phyloP scores from a whole-genome alignment of 1,140 invertebrate genomes.

The Tetragonula clypearis region DNA sequence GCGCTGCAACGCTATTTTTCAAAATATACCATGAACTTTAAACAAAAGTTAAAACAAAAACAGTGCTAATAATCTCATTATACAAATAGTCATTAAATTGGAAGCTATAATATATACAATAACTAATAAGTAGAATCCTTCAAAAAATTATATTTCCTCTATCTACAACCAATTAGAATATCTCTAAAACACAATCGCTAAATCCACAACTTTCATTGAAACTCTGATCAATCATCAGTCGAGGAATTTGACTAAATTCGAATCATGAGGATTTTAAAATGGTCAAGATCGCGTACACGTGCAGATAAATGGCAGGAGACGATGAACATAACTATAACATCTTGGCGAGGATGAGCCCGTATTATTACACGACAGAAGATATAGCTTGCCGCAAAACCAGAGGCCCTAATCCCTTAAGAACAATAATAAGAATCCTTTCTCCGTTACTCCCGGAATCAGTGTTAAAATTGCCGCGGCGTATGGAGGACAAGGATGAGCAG shows the following conservation, averaged over 20 bases:
- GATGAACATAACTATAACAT: conserved; percentile 55
- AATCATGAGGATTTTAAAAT: not conserved
- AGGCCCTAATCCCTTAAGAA: conserved; percentile 81
- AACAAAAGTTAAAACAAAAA: no score
- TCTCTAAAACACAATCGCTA: not conserved
- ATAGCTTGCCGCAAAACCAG: conserved; percentile 74
- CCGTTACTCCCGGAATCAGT: conserved; percentile 69
- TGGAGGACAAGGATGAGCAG: conserved; percentile 41
- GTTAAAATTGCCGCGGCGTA: conserved; percentile 73
- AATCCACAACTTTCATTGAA: not conserved
- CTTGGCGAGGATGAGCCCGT: conserved; percentile 67
- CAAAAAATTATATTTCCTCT: not conserved
- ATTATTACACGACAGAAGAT: conserved; percentile 77
- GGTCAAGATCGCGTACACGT: not conserved
- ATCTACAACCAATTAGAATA: not conserved
- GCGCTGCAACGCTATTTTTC: no score
- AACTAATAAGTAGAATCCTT: not conserved
- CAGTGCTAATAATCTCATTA: not conserved
- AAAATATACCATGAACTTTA: no score
- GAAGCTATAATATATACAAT: not conserved
- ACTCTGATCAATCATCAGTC: not conserved
- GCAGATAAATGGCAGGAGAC: conserved; percentile 22
- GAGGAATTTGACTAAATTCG: conserved; percentile 2
- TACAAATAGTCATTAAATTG: not conserved
- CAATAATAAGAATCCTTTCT: conserved; percentile 81